Conservation (phyloP, 1,140 invertebrate genomes). For the Meloidogyne hapla region DNA sequence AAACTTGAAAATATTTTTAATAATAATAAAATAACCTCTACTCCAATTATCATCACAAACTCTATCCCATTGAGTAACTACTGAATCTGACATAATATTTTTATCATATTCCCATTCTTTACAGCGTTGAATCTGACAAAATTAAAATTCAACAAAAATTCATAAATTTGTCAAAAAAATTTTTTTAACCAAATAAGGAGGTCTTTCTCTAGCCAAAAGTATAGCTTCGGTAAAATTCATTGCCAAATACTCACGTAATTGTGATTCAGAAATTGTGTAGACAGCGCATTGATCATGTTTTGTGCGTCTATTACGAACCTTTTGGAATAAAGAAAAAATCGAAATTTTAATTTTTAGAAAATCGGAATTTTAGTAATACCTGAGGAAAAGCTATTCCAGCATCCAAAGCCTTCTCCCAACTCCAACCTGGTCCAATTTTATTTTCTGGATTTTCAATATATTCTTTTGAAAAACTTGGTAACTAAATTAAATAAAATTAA, state of each 20-base stretch:
- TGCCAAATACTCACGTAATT: slow-evolving; percentile 35
- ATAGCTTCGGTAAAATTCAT: slow-evolving; percentile 42
- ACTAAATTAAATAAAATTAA: slow-evolving; percentile 36
- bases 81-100: slow-evolving; percentile 43
- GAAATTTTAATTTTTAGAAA: neutral
- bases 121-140: neutral
- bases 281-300: slow-evolving; percentile 47
- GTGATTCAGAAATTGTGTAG: slow-evolving; percentile 41
- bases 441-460: slow-evolving; percentile 49
- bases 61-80: slow-evolving; percentile 60
- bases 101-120: slow-evolving; percentile 40
- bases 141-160: neutral
- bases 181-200: slow-evolving; percentile 10
- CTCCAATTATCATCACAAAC: slow-evolving; percentile 63
- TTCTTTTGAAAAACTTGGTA: slow-evolving; percentile 51
- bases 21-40: neutral
- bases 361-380: too few relatives aligned
- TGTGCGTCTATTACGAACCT: slow-evolving; percentile 11
- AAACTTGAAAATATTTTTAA: neutral
- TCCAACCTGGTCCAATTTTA: slow-evolving; percentile 46
- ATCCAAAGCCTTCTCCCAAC: slow-evolving; percentile 59
- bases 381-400: slow-evolving; percentile 58
- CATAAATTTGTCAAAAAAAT: neutral
- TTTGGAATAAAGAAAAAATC: too few relatives aligned
- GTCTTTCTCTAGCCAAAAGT: slow-evolving; percentile 27